Base-by-base conservation (phyloP, 2,113 vertebrate genomes). In the Chaetops frenatus region DNA sequence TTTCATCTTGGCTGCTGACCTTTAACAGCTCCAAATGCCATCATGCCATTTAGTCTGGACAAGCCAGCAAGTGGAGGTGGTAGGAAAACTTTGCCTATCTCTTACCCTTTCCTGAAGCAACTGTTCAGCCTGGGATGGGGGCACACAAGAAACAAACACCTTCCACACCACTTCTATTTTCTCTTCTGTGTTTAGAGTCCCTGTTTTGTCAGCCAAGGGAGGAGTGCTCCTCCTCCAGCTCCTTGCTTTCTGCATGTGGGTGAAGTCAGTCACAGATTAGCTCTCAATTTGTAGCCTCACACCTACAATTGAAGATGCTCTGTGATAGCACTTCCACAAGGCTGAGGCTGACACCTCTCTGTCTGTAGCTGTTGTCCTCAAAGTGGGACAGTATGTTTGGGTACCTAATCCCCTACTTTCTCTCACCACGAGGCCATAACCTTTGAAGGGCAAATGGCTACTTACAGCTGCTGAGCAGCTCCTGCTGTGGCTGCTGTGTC, bases 1-100 rank as follows among this genome's bases (percentile, higher is more conserved):
- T 95, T 95, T 95, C 74, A 48, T 95, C 66, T 96, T 51, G 56
- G 24, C 67, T 89, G 71, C 80, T 97, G 90, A 96, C 94, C 87
- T 97, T 94, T 94, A 85, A 89, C 81, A 90, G 78, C 89, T 94
- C 71, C 64, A 77, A 76, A 62, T 95, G 58, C 70, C 13, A 17
- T 78, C 1, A 6, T 95, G 77, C 81, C 91, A 81, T 76, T 89
- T 64, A 94, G 84, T 73, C 66, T 86, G 72, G 86, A 38, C 62
- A 80, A 87, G 74, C 38, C 28, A 47, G 54, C 36, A 80, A 67
- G 74, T 35, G 62, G 57, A 65, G 62, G 70, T 73, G 78, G 50
- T 85, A 64, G 2, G 12, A 72, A 87, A 69, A 64, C 11, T 76
- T 78, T 87, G 36, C 45, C 50, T 35, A 8, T 76, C 71, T 94